A percentile compares a stretch with the other conserved stretches of the same genome.
Conservation (phyloP, 2,797 vertebrate genomes). For the Emys orbicularis region DNA sequence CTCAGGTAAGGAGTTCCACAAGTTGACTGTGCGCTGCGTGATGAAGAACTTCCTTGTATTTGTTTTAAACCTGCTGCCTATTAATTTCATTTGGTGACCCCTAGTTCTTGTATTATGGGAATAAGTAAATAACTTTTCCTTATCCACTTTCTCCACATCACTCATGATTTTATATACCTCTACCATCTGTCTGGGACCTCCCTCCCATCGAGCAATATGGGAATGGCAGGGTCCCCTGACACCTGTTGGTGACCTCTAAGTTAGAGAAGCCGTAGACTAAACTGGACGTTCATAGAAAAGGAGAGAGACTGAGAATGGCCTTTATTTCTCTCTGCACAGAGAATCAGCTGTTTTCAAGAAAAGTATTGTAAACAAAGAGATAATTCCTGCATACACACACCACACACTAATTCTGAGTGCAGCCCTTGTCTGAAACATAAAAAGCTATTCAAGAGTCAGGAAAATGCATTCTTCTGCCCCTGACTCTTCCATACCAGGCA, state of each 20-base stretch:
- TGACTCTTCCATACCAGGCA: not conserved
- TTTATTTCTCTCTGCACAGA: not conserved
- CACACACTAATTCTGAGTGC: not conserved
- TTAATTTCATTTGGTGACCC: too few relatives aligned
- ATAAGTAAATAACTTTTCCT: too few relatives aligned
- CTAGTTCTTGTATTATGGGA: too few relatives aligned
- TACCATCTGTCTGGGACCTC: not conserved
- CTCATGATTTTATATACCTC: too few relatives aligned
- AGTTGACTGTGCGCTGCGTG: too few relatives aligned
- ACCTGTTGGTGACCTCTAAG: not conserved
- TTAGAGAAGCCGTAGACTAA: not conserved
- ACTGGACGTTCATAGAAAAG: not conserved
- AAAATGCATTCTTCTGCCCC: conserved; percentile 1
- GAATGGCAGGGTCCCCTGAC: not conserved
- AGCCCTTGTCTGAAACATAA: conserved; percentile 8
- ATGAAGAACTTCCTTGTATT: too few relatives aligned
- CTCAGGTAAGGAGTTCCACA: too few relatives aligned
- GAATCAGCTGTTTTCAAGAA: not conserved
- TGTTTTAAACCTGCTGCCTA: too few relatives aligned
- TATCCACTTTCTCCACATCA: too few relatives aligned
- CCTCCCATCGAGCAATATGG: not conserved
- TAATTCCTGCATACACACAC: not conserved
- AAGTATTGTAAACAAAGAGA: not conserved
- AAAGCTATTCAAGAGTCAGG: not conserved
- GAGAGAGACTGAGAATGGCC: not conserved